phyloP scores from a whole-genome alignment of 2,888 invertebrate genomes.

The Sinodicranocentrus sp. region DNA sequence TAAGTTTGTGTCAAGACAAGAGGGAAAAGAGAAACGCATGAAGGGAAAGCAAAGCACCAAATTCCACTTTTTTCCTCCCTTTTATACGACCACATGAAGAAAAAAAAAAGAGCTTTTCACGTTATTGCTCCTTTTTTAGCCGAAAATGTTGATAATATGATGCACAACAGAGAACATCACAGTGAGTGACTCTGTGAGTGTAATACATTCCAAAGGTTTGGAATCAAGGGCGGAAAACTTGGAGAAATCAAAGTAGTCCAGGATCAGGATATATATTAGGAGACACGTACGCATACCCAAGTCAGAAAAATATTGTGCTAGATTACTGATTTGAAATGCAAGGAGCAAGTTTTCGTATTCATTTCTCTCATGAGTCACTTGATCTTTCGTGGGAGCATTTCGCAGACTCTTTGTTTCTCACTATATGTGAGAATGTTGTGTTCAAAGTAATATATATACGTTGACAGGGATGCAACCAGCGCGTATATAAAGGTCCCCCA shows the following conservation, averaged over 20 bases:
- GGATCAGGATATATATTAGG: not conserved
- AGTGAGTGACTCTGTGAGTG: not conserved
- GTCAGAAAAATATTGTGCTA: not conserved
- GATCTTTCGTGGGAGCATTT: too few species aligned
- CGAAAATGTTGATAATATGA: constrained; percentile 13
- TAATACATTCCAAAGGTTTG: not conserved
- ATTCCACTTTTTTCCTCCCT: not conserved
- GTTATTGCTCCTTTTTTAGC: not conserved
- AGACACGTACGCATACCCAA: not conserved
- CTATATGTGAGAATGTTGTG: too few species aligned
- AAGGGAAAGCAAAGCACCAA: constrained; percentile 30
- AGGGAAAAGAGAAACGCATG: constrained; percentile 44
- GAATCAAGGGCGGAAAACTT: not conserved
- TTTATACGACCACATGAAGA: not conserved
- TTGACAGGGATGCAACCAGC: too few species aligned
- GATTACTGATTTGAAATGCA: constrained; percentile 41
- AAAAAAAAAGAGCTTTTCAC: not conserved
- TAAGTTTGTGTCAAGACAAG: constrained; percentile 73
- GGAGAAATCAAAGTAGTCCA: constrained; percentile 36
- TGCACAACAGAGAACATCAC: not conserved
- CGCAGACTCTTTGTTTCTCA: too few species aligned
- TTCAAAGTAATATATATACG: too few species aligned
- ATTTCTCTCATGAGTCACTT: constrained; percentile 8
- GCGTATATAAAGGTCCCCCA: too few species aligned
- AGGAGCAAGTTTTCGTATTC: constrained; percentile 28